A percentile compares a stretch with the other conserved stretches of the same genome.
Evolutionary conservation across 2,113 vertebrate genomes (phyloP).

Genomic region (Pelobates fuscus): DNA sequence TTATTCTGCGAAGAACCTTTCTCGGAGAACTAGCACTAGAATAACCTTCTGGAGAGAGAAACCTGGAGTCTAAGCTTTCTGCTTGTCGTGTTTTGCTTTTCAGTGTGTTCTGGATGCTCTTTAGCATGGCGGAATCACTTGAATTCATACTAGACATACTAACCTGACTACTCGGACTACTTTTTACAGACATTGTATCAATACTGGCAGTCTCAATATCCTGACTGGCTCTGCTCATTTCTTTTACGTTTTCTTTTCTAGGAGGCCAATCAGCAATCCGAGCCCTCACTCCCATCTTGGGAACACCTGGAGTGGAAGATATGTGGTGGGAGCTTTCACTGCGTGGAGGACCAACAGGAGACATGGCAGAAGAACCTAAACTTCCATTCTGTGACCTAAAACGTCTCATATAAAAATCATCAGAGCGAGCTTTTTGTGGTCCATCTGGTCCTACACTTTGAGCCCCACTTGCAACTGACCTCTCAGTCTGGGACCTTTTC

Average conservation of each 20-base stretch:
- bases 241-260: constrained; percentile 82
- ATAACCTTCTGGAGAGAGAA: constrained; percentile 85
- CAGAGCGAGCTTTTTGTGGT: constrained; percentile 77
- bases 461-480: constrained; percentile 76
- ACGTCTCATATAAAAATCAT: constrained; percentile 91
- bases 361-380: constrained; percentile 74
- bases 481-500: constrained; percentile 88
- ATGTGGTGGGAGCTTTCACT: constrained; percentile 81
- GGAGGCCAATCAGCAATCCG: constrained; percentile 95
- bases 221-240: constrained; percentile 74
- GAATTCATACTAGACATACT: constrained; percentile 81
- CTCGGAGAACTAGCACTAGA: constrained; percentile 77
- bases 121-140: constrained; percentile 89
- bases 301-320: constrained; percentile 85
- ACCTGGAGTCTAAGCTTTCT: constrained; percentile 83
- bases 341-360: constrained; percentile 75
- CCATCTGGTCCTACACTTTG: constrained; percentile 68
- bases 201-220: constrained; percentile 81
- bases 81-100: constrained; percentile 80
- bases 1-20: constrained; percentile 81
- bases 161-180: constrained; percentile 82
- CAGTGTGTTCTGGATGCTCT: constrained; percentile 89
- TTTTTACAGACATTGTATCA: constrained; percentile 78
- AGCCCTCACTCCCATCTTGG: constrained; percentile 95
- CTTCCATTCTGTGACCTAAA: constrained; percentile 87